phyloP scores from a whole-genome alignment of 2,888 invertebrate genomes.

The Nephrotoma appendiculata region DNA sequence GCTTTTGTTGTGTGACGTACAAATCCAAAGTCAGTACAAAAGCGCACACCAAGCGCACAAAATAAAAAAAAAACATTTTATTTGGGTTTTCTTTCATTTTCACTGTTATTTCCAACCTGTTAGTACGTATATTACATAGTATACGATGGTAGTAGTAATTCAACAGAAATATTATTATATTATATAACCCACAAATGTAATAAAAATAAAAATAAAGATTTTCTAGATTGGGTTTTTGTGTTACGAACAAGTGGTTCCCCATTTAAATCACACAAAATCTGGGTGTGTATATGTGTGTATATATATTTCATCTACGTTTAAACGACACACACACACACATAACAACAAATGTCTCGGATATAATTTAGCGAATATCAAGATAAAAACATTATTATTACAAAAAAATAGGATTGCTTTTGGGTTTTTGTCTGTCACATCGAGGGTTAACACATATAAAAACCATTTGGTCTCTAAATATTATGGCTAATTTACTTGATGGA shows the following conservation, averaged over 20 bases:
- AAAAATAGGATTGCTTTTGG: neutral
- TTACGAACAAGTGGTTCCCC: neutral
- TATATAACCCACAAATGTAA: neutral
- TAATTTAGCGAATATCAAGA: neutral
- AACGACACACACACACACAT: neutral
- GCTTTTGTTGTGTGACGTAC: neutral
- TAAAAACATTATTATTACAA: neutral
- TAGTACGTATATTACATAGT: neutral
- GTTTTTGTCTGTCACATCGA: neutral
- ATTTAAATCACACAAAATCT: neutral
- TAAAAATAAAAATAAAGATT: neutral
- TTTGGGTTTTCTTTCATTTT: neutral
- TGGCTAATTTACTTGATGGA: neutral
- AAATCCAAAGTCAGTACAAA: neutral
- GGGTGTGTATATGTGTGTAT: neutral
- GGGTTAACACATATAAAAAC: neutral
- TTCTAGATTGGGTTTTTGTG: neutral
- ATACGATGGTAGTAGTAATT: neutral
- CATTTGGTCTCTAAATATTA: neutral
- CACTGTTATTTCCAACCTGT: neutral
- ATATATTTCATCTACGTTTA: neutral
- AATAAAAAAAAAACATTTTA: neutral
- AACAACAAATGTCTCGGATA: neutral
- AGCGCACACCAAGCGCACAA: neutral
- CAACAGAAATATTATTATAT: neutral